A percentile compares a stretch with the other conserved stretches of the same genome.
These are phyloP conservation scores for Perognathus longimembris DNA, from an alignment of 2,113 vertebrate genomes.

Conservation along the genomic window DNA sequence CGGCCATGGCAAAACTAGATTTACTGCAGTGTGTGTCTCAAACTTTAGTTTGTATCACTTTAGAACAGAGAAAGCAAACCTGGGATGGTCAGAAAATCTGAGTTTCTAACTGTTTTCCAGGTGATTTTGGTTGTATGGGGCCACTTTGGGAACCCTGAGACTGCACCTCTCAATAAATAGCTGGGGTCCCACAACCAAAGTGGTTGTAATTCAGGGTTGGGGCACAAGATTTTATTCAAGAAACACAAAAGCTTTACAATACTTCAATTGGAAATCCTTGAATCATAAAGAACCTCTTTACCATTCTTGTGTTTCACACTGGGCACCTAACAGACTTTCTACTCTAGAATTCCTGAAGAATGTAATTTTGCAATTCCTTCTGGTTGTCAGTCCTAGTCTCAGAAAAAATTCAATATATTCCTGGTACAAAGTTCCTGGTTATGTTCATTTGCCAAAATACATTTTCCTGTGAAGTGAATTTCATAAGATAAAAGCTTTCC, in stretches of 20 bases:
- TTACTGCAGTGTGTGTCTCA: constrained; percentile 3
- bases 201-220: neutral
- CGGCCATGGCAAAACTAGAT: neutral
- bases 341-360: constrained; percentile 36
- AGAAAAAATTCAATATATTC: constrained; percentile 51
- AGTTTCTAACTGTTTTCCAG: neutral
- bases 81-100: neutral
- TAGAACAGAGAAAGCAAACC: neutral
- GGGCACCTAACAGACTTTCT: neutral
- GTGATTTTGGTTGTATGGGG: neutral
- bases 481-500: constrained; percentile 17
- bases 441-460: neutral
- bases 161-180: neutral
- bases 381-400: neutral
- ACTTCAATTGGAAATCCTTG: constrained; percentile 3
- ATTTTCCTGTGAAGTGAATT: constrained; percentile 44
- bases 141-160: neutral
- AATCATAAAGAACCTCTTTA: neutral
- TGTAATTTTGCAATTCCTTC: constrained; percentile 32
- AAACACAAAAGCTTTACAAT: constrained; percentile 27
- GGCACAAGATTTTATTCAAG: neutral
- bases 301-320: neutral
- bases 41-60: neutral
- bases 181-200: neutral
- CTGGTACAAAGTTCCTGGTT: neutral